These are phyloP conservation scores for Diplodus sargus DNA, from an alignment of 2,797 vertebrate species.

Conservation along the genomic window DNA sequence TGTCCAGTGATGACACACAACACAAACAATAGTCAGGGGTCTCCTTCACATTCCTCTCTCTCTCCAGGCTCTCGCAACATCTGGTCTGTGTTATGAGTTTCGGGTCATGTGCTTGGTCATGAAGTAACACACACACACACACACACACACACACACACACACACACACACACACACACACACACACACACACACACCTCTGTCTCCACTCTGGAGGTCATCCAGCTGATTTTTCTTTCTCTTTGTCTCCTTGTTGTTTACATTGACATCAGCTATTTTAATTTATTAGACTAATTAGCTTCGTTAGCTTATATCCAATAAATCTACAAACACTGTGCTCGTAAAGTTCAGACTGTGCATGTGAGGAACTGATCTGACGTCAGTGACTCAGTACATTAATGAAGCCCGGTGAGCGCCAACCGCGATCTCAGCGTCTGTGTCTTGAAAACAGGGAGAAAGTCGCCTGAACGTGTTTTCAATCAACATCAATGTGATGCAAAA, in stretches of 20 bases:
- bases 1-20: conserved; percentile 53
- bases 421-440: too few species aligned
- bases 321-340: too few species aligned
- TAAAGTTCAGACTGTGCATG: too few species aligned
- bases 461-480: too few species aligned
- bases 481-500: too few species aligned
- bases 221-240: conserved; percentile 39
- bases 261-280: too few species aligned
- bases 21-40: conserved; percentile 66
- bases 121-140: conserved; percentile 10
- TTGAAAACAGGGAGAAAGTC: too few species aligned
- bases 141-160: conserved; percentile 14
- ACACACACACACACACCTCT: conserved; percentile 13
- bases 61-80: conserved; percentile 57
- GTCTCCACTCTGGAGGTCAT: neutral
- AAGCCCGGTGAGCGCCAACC: too few species aligned
- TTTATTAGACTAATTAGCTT: too few species aligned
- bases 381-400: too few species aligned
- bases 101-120: conserved; percentile 14
- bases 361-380: too few species aligned
- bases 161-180: conserved; percentile 19
- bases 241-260: neutral
- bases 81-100: conserved; percentile 61
- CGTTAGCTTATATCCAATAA: too few species aligned
- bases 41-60: conserved; percentile 63